Evolutionary conservation across 2,888 invertebrate genomes (phyloP), one percentile per base, ranked within the genome.

Genomic region (Amblyjoppa fuscipennis): DNA sequence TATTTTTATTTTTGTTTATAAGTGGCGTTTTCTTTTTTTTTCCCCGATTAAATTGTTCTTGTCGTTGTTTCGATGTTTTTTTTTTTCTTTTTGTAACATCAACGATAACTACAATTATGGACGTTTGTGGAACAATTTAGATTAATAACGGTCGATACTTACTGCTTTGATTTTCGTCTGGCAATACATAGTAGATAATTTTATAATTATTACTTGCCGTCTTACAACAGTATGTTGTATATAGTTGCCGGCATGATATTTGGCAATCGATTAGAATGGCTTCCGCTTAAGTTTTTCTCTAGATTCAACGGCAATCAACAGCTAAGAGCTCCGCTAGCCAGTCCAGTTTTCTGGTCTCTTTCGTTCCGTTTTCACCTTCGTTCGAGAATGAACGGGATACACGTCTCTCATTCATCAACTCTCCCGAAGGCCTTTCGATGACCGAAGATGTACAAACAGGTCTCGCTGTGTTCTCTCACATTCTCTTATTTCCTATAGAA

Each of bases 1-100:
- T 61, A 34, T 45, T 51, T 61, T 84, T 41, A 20, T 11, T 78
- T 49, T 75, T 59, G n/a, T 61, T 74, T 80, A 25, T 68, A 74
- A 59, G n/a, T 34, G 59, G 56, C 4, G 16, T 16, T 16, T 13
- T 49, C 16, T 0, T 49, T 1, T 16, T 16, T 3, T 13, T 45
- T 20, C 20, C 1, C 45, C 45, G 16, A 49, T 49, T 16, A 49
- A 49, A 3, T 49, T 49, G 4, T 16, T 16, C 16, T 49, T 16
- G 3, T 16, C 16, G 5, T 16, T 4, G 16, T 13, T 1, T 3
- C 45, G 3, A 16, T 3, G 4, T 49, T 13, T 13, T 3, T 49
- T 49, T 45, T 13, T 13, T 41, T 3, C 11, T 41, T 41, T 41
- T 41, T 41, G 11, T 41, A 41, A 41, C 3, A 41, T 41, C 9